A percentile compares a stretch with the other conserved stretches of the same genome.
phyloP scores from a whole-genome alignment of 2,113 vertebrate genomes.

The Coturnix japonica region DNA sequence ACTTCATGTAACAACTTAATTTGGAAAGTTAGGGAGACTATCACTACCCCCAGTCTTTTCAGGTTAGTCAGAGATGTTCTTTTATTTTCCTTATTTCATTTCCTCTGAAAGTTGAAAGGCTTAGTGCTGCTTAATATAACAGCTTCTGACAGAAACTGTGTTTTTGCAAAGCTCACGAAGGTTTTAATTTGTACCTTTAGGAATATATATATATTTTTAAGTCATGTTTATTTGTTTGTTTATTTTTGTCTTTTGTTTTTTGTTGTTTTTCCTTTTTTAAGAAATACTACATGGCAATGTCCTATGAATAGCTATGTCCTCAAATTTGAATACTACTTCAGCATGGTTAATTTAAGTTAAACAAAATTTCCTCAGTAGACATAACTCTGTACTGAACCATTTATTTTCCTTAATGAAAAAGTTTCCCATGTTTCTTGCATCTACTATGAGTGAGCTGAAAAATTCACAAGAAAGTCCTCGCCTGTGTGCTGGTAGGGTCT shows the following conservation, averaged over 20 bases:
- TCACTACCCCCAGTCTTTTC: neutral
- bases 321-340: neutral
- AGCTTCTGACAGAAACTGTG: neutral
- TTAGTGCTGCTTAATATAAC: neutral
- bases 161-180: neutral
- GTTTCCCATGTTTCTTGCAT: neutral
- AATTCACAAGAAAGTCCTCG: neutral
- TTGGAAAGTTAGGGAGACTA: neutral
- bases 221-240: no score
- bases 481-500: neutral
- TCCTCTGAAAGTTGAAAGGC: neutral
- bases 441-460: neutral
- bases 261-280: no score
- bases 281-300: neutral
- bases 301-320: neutral
- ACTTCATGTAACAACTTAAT: neutral
- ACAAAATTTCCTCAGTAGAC: neutral
- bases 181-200: neutral
- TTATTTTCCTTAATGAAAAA: neutral
- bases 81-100: neutral
- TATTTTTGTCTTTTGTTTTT: neutral
- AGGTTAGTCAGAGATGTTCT: neutral
- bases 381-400: neutral
- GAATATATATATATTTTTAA: neutral
- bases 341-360: neutral